Conservation (phyloP, 2,797 vertebrate species). For the Sebastes elongatus region DNA sequence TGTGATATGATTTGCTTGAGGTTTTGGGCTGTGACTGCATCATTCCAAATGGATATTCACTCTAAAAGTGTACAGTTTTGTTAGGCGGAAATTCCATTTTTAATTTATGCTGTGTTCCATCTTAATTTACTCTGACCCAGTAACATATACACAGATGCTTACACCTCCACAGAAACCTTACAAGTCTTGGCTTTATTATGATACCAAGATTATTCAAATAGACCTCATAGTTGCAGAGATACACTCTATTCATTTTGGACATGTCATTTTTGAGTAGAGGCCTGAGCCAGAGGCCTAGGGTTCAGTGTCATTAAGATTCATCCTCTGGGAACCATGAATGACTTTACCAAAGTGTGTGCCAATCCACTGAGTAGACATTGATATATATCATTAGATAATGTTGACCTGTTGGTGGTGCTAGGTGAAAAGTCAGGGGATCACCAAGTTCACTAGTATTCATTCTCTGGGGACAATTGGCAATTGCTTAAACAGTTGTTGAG, state of each 20-base stretch:
- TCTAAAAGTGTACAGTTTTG: too few species aligned
- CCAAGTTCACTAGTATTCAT: too few species aligned
- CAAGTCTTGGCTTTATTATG: too few species aligned
- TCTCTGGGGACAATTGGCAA: not conserved
- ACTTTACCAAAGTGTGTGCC: not conserved
- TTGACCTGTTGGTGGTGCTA: too few species aligned
- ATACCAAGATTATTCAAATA: too few species aligned
- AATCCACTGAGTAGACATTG: too few species aligned
- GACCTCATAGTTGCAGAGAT: too few species aligned
- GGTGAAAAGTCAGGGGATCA: too few species aligned
- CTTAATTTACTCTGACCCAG: not conserved
- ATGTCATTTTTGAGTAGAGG: too few species aligned
- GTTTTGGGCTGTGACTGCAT: not conserved
- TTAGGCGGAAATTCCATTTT: too few species aligned
- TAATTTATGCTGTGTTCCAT: not conserved
- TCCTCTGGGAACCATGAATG: not conserved
- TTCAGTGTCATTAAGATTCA: not conserved
- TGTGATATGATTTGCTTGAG: not conserved
- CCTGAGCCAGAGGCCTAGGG: not conserved
- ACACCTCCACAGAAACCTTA: too few species aligned
- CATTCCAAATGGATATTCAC: not conserved
- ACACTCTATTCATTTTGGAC: too few species aligned
- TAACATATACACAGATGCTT: not conserved
- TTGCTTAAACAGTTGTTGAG: not conserved
- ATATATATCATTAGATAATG: rapidly evolving